Evolutionary conservation across 2,797 vertebrate genomes (phyloP).

Genomic region (Lutjanus argentimaculatus): DNA sequence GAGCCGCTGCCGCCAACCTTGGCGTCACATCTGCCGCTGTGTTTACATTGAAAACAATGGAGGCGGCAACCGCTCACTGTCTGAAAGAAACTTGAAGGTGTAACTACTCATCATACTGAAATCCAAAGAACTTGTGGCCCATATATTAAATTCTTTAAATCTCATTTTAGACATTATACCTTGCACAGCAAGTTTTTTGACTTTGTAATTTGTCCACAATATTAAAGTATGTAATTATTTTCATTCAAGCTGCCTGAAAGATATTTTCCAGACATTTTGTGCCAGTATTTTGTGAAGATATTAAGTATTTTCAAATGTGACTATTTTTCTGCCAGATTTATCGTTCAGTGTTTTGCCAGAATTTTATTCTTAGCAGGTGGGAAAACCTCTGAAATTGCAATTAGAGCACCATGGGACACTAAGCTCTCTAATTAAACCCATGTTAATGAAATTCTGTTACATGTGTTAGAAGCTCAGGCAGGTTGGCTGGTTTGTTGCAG

Average conservation of each 20-base stretch:
- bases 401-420: conserved; percentile 46
- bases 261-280: conserved; percentile 9
- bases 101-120: background rate
- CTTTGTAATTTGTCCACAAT: background rate
- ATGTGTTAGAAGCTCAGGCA: conserved; percentile 45
- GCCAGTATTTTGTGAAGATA: conserved; percentile 28
- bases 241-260: conserved; percentile 13
- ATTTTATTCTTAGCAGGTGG: conserved; percentile 67
- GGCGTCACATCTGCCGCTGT: background rate
- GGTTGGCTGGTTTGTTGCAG: conserved; percentile 31
- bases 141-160: background rate
- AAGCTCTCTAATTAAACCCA: conserved; percentile 65
- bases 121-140: background rate
- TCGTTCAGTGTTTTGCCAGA: conserved; percentile 42
- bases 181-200: background rate
- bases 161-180: background rate
- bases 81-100: conserved; percentile 10
- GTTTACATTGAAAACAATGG: conserved; percentile 5
- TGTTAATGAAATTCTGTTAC: conserved; percentile 65
- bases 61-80: background rate
- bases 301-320: conserved; percentile 39
- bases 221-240: conserved; percentile 8
- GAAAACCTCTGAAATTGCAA: conserved; percentile 63
- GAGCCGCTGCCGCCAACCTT: background rate
- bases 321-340: conserved; percentile 47